Evolutionary conservation across 2,888 invertebrate species (phyloP).

Genomic region (Monoplex corrugatus): DNA sequence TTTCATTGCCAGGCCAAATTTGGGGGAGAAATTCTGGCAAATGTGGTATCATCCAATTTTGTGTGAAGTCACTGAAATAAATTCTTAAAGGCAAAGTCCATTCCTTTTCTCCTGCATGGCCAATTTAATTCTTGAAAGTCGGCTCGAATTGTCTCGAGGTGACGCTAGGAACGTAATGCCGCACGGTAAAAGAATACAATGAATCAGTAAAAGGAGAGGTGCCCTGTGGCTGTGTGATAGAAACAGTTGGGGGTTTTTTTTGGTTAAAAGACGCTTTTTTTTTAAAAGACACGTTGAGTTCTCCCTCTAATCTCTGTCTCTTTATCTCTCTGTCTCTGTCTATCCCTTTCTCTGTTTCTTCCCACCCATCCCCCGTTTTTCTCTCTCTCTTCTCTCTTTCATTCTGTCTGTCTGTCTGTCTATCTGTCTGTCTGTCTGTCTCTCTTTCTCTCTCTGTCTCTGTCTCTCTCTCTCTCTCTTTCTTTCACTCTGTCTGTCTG

Average conservation of each 20-base stretch:
- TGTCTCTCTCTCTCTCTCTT: neutral
- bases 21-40: neutral
- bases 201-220: neutral
- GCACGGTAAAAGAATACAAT: neutral
- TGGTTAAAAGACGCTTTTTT: neutral
- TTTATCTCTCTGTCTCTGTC: neutral
- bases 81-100: constrained; percentile 22
- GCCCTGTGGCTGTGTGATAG: neutral
- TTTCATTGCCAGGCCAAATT: neutral
- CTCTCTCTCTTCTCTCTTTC: neutral
- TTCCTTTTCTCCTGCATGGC: neutral
- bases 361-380: neutral
- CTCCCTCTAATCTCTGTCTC: neutral
- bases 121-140: constrained; percentile 42
- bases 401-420: neutral
- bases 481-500: neutral
- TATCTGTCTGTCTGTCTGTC: neutral
- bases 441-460: neutral
- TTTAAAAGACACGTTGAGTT: neutral
- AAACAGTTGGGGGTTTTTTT: neutral
- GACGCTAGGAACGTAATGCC: neutral
- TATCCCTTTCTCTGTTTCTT: neutral
- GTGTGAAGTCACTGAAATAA: constrained; percentile 38
- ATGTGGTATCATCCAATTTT: constrained; percentile 28
- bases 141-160: neutral